Base-by-base conservation (phyloP, 1,140 invertebrate species). In the Magallana gigas region DNA sequence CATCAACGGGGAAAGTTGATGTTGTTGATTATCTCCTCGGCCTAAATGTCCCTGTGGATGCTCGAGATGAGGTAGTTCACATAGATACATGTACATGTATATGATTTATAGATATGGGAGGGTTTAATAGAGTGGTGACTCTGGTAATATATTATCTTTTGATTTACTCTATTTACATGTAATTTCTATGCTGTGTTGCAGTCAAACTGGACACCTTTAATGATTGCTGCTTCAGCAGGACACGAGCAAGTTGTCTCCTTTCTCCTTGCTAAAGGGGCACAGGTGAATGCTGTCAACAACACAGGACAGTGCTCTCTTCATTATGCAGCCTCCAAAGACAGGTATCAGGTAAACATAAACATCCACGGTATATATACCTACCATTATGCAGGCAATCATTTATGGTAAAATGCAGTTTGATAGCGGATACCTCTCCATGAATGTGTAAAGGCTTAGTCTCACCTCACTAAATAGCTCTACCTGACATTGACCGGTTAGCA, bases 181-280 rank as follows among this genome's bases (percentile, higher is more conserved):
- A 23, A 60, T 83, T 68, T 81, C 48, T 81, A 12, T 60, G n/a
- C 18, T 86, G 62, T 90, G 64, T 57, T 89, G 89, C 88, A 97
- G 96, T 97, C 96, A 58, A 96, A 96, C 57, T 97, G 96, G 94
- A 98, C 97, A 71, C 97, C 97, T 6, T 93, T 98, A 87, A 97
- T 98, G 91, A 96, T 98, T 83, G 97, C 97, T n/a, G 95, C 97
- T 57, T 97, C 97, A 18, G 97, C 97, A 76, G 97, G 97, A 58
- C 95, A 96, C 88, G 94, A 95, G 82, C 95, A 97, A 91, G 96
- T 97, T 85, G 97, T 97, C 0, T 95, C 96, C 85, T 94, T 96
- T 11, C 94, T 98, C 16, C 92, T 98, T 81, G 94, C 95, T 16
- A 96, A 96, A 92, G 96, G 96, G 60, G 97, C 97, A 18, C 95